A percentile compares a stretch with the other conserved stretches of the same genome.
These are phyloP conservation scores for Aethes cnicana DNA, from an alignment of 2,888 invertebrate species.

Conservation along the genomic window DNA sequence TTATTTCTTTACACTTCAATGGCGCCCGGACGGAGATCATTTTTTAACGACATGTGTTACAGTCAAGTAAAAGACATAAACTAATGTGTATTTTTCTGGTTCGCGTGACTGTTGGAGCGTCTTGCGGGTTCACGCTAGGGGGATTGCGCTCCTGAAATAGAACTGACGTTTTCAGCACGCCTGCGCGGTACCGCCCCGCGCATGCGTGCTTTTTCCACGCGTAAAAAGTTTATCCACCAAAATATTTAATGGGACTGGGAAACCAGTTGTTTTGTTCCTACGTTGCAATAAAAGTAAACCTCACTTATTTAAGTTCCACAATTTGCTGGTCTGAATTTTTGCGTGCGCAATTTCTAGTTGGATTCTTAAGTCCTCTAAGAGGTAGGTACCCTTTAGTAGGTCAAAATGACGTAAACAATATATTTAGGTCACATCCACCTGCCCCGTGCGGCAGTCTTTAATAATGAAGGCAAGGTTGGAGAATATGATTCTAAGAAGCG, in stretches of 20 bases:
- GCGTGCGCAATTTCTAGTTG: too few relatives aligned
- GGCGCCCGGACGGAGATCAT: constrained; percentile 30
- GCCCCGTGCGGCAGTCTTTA: constrained; percentile 12
- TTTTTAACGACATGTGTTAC: constrained; percentile 21
- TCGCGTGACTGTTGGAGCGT: constrained; percentile 40
- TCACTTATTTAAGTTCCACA: too few relatives aligned
- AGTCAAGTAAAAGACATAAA: constrained; percentile 19
- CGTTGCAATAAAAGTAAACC: too few relatives aligned
- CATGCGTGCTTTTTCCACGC: constrained; percentile 50
- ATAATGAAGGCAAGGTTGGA: constrained; percentile 13
- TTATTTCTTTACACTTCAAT: constrained; percentile 32
- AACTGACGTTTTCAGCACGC: constrained; percentile 67
- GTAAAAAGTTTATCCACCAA: constrained; percentile 7
- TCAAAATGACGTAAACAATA: constrained; percentile 34
- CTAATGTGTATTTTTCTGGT: constrained; percentile 30
- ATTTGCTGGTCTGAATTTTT: too few relatives aligned
- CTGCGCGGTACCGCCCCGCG: constrained; percentile 49
- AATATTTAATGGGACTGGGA: not conserved
- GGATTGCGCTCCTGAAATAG: constrained; percentile 71
- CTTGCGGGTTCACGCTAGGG: constrained; percentile 43
- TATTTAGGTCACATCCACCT: constrained; percentile 31
- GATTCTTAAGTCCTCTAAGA: constrained; percentile 1
- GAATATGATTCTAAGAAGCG: constrained; percentile 1
- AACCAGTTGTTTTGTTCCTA: not conserved
- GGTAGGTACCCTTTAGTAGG: constrained; percentile 23